Percentiles rank a stretch among this genome's conserved stretches.
These are phyloP conservation scores for Himalopsyche phryganea DNA, from an alignment of 1,140 invertebrate genomes.

Conservation along the genomic window DNA sequence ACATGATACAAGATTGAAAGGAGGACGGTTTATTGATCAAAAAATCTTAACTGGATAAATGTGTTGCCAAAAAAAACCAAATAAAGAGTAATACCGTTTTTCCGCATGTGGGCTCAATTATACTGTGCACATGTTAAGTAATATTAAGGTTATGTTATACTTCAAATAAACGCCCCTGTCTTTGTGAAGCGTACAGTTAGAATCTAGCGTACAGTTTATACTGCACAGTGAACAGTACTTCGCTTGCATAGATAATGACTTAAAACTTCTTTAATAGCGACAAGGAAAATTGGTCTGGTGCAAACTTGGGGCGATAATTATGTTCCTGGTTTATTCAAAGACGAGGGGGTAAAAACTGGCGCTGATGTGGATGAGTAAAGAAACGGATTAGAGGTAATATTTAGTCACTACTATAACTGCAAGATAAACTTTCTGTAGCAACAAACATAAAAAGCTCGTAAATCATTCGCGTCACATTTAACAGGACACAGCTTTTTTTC, in stretches of 20 bases:
- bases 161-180: no score
- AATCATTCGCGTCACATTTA: constrained; percentile 1
- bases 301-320: constrained; percentile 28
- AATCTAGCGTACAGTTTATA: no score
- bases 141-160: no score
- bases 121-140: no score
- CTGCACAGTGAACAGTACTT: background rate
- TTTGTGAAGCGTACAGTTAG: no score
- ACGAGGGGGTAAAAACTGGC: background rate
- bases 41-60: no score
- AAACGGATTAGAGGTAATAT: background rate
- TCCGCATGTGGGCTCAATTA: no score
- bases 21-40: no score
- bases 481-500: no score
- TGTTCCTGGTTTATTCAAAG: constrained; percentile 18
- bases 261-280: constrained; percentile 30
- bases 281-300: constrained; percentile 10
- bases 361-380: background rate
- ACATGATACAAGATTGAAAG: no score
- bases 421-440: background rate
- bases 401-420: background rate
- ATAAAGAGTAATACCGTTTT: no score
- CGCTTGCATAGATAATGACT: constrained; percentile 25
- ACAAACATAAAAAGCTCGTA: background rate
- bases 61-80: no score